These are phyloP conservation scores for Pandion haliaetus DNA, from an alignment of 2,113 vertebrate species.

Conservation along the genomic window DNA sequence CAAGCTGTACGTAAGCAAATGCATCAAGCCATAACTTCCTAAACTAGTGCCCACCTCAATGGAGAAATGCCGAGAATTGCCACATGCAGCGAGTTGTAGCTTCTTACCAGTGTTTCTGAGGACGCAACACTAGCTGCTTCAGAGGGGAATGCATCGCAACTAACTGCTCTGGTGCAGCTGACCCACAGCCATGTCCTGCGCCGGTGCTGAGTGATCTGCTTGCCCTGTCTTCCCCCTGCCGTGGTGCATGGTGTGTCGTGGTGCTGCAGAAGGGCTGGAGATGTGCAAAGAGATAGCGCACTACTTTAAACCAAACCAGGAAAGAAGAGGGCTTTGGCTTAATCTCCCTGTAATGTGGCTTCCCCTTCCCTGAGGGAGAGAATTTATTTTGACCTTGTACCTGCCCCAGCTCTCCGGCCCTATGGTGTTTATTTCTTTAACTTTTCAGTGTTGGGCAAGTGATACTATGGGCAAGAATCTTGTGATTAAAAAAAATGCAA, in stretches of 20 bases:
- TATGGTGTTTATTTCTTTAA: neutral
- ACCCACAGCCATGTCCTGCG: too few relatives aligned
- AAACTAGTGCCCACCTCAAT: neutral
- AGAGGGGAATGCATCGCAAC: too few relatives aligned
- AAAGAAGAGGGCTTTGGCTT: neutral
- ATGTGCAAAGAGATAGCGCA: rapidly evolving
- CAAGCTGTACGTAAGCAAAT: neutral
- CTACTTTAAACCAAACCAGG: neutral
- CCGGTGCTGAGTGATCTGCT: too few relatives aligned
- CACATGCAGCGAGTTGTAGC: neutral
- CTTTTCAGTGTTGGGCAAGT: neutral
- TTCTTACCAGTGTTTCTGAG: neutral
- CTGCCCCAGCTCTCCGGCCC: neutral
- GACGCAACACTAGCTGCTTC: rapidly evolving
- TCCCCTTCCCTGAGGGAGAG: neutral
- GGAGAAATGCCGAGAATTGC: neutral
- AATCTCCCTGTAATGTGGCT: neutral
- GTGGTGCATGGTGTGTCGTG: rapidly evolving
- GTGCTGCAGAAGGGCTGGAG: neutral
- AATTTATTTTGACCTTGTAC: neutral
- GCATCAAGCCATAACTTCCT: neutral
- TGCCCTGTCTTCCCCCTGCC: neutral
- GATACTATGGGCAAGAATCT: neutral
- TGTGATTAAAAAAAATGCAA: neutral
- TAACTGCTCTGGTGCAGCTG: neutral